Conservation (phyloP, 2,797 vertebrate species). For the Sphenodon punctatus region DNA sequence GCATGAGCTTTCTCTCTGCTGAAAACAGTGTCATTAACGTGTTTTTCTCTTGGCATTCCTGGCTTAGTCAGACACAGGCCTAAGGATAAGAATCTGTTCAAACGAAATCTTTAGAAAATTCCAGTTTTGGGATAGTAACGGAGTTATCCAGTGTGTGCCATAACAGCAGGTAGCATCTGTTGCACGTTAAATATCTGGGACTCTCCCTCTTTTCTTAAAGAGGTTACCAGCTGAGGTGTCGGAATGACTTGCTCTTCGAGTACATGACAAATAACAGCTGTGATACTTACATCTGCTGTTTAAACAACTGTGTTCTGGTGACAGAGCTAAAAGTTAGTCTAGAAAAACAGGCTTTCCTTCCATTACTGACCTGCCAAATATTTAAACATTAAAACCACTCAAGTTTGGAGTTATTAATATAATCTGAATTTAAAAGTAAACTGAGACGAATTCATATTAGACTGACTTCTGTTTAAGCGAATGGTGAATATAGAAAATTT, state of each 20-base stretch:
- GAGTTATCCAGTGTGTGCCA: slow-evolving; percentile 41
- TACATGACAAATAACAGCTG: slow-evolving; percentile 64
- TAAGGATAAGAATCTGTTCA: not conserved
- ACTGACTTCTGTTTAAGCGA: not conserved
- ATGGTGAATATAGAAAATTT: not conserved
- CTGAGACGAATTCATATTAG: not conserved
- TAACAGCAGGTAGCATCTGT: slow-evolving; percentile 56
- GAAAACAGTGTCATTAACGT: not conserved
- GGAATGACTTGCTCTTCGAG: slow-evolving; percentile 45
- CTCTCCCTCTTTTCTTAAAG: slow-evolving; percentile 47
- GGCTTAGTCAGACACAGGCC: not conserved
- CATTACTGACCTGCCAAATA: not conserved
- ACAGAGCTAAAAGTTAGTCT: slow-evolving; percentile 34
- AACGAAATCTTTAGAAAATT: not conserved
- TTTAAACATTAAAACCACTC: not conserved
- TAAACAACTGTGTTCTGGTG: slow-evolving; percentile 56
- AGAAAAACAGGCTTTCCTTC: slow-evolving; percentile 9
- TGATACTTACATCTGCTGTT: slow-evolving; percentile 59
- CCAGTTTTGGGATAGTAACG: slow-evolving; percentile 40
- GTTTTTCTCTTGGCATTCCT: not conserved
- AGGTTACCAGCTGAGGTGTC: slow-evolving; percentile 58
- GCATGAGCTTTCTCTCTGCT: not conserved
- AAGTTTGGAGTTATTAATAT: not conserved
- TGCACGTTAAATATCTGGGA: slow-evolving; percentile 69
- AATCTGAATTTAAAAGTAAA: not conserved